Evolutionary conservation across 2,888 invertebrate species (phyloP).

Genomic region (Eurois occulta): DNA sequence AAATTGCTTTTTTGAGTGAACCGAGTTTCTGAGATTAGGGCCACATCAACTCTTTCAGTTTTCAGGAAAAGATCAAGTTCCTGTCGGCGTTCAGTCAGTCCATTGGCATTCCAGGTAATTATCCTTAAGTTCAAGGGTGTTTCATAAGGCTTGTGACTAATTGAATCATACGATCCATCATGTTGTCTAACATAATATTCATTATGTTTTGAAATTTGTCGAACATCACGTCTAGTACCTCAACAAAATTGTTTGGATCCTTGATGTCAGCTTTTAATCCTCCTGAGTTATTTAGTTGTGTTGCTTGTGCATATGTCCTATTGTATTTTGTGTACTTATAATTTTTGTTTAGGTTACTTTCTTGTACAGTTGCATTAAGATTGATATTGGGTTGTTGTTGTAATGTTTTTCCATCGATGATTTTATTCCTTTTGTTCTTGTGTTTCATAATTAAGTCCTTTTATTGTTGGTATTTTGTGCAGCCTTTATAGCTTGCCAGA

Average conservation of each 20-base stretch:
- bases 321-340: background rate
- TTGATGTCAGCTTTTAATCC: background rate
- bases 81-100: background rate
- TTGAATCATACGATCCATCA: slow-evolving; percentile 11
- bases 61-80: slow-evolving; percentile 15
- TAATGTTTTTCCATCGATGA: too few species aligned
- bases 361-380: background rate
- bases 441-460: background rate
- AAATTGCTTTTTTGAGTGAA: background rate
- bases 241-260: background rate
- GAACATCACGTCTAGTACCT: slow-evolving; percentile 4
- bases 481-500: background rate
- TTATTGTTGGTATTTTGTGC: background rate
- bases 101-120: slow-evolving; percentile 16
- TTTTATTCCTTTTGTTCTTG: too few species aligned
- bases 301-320: background rate
- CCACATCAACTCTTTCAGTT: slow-evolving; percentile 2
- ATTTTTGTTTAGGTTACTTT: background rate
- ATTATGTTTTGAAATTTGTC: slow-evolving; percentile 4
- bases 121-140: background rate
- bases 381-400: background rate
- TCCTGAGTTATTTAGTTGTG: background rate
- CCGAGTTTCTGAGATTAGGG: slow-evolving; percentile 9
- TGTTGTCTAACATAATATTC: slow-evolving; percentile 12
- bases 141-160: background rate